Base-by-base conservation (phyloP, 2,797 vertebrate species). In the Moxostoma hubbsi region DNA sequence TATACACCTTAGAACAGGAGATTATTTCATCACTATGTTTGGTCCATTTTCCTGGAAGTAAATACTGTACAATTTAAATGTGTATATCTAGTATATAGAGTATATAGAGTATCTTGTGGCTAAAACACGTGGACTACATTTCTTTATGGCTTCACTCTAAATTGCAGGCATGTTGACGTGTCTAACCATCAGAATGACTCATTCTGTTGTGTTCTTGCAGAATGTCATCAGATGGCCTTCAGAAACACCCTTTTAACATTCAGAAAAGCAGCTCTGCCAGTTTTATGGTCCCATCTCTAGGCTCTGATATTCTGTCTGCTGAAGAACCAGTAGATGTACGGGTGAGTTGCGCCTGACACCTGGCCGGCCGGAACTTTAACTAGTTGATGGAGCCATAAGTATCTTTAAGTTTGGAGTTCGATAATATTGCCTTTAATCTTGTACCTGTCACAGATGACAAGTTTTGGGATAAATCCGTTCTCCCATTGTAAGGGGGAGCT, bases 391-490 rank as follows among this genome's bases (percentile, higher is more conserved):
- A 24, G 24, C 24, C 24, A 24, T 24, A 24, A 24, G 1, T 24
- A 24, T 1, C 24, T 24, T 24, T 24, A 24, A 50, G 5, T 54
- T 24, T 53, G 15, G 6, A 74, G 10, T 77, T 50, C 9, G 66
- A 10, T 76, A 46, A 50, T n/a, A 1, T 47, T 54, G 13, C 8
- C 2, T 73, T 16, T 47, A 13, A 49, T 53, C 55, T 46, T 62
- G 12, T 18, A 54, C 43, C 79, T 69, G 1, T 71, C 69, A 68
- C 82, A 99, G 98, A 97, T 98, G 97, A 94, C 96, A 92, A 98
- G 94, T 89, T 96, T 97, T 89, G 91, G 93, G 11, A 84, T 89
- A 81, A 98, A 95, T 84, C 97, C 97, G 0, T 98, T 96, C 86
- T 90, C 91, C 16, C 94, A 93, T 90, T 88, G 75, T 65, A 86